Conservation (phyloP, 2,797 vertebrate genomes). For the Emys orbicularis region DNA sequence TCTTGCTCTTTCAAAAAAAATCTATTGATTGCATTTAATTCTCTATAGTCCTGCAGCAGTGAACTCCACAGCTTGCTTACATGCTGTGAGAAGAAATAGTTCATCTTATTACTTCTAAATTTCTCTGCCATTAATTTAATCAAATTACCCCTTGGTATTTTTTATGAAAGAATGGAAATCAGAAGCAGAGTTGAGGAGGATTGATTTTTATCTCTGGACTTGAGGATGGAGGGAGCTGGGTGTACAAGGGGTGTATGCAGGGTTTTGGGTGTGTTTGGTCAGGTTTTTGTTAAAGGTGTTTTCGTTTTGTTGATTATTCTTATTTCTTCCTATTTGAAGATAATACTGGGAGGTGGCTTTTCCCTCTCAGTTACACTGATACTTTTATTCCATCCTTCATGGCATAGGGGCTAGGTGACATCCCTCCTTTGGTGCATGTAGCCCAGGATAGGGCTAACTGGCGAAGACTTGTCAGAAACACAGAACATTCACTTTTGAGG, state of each 20-base stretch:
- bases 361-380: not conserved
- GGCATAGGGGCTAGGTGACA: not conserved
- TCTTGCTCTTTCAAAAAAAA: not conserved
- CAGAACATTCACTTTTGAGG: not conserved
- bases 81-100: not conserved
- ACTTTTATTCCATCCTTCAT: not conserved
- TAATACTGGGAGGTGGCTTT: not conserved
- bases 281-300: not conserved
- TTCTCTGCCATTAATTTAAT: not conserved
- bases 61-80: not conserved
- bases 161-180: not conserved
- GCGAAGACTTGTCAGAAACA: too few species aligned
- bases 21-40: not conserved
- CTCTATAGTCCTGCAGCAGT: not conserved
- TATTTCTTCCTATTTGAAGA: not conserved
- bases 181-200: not conserved
- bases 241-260: not conserved
- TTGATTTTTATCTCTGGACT: not conserved
- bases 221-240: not conserved
- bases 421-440: not conserved
- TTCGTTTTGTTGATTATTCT: not conserved
- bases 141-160: not conserved
- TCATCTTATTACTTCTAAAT: not conserved
- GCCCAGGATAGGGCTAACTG: too few species aligned
- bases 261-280: not conserved